Base-by-base conservation (phyloP, 2,113 vertebrate genomes). In the Pitta sordida region DNA sequence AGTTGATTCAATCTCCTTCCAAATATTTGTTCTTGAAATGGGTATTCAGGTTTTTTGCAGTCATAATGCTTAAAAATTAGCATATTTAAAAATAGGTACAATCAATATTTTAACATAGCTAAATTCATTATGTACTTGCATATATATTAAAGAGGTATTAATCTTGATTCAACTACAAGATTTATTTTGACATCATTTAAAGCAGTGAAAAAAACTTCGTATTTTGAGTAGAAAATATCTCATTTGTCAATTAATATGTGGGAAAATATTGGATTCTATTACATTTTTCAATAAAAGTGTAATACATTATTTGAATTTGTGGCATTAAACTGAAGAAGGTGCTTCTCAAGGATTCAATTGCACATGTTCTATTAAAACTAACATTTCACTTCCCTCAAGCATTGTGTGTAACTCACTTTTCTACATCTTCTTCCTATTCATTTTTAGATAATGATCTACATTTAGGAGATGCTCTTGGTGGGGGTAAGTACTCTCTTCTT, bases 381-480 rank as follows among this genome's bases (percentile, higher is more conserved):
- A 15, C 1, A 59, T 86, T 62, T 68, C 2, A 11, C 8, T 86
- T 74, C n/a, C 21, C 13, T 56, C 44, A 37, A 64, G 15, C 71
- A 22, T 4, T 53, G 17, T 36, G 24, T 26, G 32, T n/a, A 39
- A 73, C 30, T 91, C 71, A 71, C 19, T 85, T 73, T 60, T 91
- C 4, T 78, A 11, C 13, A 36, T 56, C 60, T 82, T 56, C 9
- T 17, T 86, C 24, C 11, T 65, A 75, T 76, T 74, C 7, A 17
- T 85, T 91, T 95, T 88, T 58, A 96, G 93, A 94, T 86, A 92
- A 91, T 7, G 95, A 96, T 27, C 73, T 97, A 30, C 67, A 96
- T 65, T 94, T 96, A 92, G 95, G 91, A 93, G 94, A 96, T 71
- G 94, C 88, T 18, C 26, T 94, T 55, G 86, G 82, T 69, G 93